A percentile compares a stretch with the other conserved stretches of the same genome.
Conservation (phyloP, 2,113 vertebrate genomes). For the Centropus unirufus region DNA sequence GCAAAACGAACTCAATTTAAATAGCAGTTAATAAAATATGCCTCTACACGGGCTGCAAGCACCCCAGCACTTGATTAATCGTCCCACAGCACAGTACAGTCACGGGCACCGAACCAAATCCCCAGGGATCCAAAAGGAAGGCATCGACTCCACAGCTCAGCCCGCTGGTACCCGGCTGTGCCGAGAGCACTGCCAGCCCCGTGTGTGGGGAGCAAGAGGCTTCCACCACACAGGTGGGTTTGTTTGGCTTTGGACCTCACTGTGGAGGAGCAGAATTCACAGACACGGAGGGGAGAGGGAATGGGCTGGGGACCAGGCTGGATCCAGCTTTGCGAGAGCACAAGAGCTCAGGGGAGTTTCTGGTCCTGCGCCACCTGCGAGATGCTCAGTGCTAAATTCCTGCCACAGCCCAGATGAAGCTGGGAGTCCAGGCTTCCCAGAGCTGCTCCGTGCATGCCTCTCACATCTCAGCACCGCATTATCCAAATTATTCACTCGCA, state of each 20-base stretch:
- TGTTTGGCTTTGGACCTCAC: not conserved
- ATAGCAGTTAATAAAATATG: not conserved
- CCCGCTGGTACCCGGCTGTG: not conserved
- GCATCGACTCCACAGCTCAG: not conserved
- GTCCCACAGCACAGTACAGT: not conserved
- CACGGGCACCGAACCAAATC: not conserved
- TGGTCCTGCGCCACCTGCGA: no score
- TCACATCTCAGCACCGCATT: fast-evolving
- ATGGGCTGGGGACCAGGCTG: no score
- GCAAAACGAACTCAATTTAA: not conserved
- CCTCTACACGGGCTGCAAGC: not conserved
- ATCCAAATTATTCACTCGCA: not conserved
- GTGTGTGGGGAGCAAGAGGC: not conserved
- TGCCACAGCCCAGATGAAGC: not conserved
- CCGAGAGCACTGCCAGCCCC: not conserved
- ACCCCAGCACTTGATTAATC: not conserved
- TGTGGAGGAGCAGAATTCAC: not conserved
- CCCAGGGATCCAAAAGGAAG: not conserved
- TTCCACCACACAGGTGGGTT: fast-evolving
- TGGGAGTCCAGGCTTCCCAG: not conserved
- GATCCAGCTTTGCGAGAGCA: no score
- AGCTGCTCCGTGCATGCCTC: not conserved
- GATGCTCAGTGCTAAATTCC: not conserved
- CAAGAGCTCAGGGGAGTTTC: no score
- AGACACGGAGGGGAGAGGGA: no score